Percentiles rank a stretch among this genome's conserved stretches.
Evolutionary conservation across 1,140 invertebrate species (phyloP).

Genomic region (Aphaenogaster rudis): DNA sequence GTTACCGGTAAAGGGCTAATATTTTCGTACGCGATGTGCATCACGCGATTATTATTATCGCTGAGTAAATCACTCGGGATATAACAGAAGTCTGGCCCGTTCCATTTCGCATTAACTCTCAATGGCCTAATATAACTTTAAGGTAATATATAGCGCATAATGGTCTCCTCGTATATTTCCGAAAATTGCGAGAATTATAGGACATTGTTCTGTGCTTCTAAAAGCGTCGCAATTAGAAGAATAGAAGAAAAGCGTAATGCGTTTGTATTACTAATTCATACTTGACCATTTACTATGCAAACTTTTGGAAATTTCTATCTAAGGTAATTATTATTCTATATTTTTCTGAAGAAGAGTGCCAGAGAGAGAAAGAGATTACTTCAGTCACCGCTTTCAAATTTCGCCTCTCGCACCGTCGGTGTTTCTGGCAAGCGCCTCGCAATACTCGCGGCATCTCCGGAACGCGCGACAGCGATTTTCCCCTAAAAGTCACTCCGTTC

Average conservation of each 20-base stretch:
- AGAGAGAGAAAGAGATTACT: not conserved
- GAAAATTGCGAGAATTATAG: conserved; percentile 27
- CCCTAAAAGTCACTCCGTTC: conserved; percentile 38
- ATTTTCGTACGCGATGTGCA: conserved; percentile 61
- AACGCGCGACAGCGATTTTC: conserved; percentile 49
- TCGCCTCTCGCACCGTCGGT: conserved; percentile 31
- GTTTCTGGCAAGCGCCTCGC: conserved; percentile 44
- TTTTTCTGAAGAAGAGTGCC: not conserved
- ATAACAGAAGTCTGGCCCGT: conserved; percentile 41
- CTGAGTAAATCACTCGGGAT: conserved; percentile 55
- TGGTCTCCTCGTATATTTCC: not conserved
- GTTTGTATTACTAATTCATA: not conserved
- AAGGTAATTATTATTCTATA: not conserved
- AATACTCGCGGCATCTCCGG: conserved; percentile 31
- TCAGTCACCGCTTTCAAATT: not conserved
- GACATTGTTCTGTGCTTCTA: not conserved
- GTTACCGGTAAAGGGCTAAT: conserved; percentile 63
- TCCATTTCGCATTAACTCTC: conserved; percentile 41
- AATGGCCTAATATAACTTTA: conserved; percentile 44
- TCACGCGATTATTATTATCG: conserved; percentile 64
- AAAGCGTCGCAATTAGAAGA: not conserved
- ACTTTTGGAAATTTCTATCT: not conserved
- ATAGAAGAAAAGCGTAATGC: no score
- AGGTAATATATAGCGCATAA: conserved; percentile 2
- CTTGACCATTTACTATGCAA: not conserved